These are phyloP conservation scores for Phrynosoma blainvillii DNA, from an alignment of 2,113 vertebrate species.

Conservation along the genomic window DNA sequence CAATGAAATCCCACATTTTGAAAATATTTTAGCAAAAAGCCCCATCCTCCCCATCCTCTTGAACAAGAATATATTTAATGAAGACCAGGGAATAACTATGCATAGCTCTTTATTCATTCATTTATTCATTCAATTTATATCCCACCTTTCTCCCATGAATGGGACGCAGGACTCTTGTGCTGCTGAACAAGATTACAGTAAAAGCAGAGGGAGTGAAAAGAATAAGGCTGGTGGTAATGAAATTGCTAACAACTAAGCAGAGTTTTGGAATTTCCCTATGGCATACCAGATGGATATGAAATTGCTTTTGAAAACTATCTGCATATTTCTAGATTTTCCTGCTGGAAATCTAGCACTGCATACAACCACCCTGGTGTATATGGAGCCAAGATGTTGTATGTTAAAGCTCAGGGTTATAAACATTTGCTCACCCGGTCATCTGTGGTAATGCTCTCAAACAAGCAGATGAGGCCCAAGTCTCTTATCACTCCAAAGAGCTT, in stretches of 20 bases:
- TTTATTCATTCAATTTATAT: too few relatives aligned
- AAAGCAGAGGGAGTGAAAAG: background rate
- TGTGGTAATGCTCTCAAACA: background rate
- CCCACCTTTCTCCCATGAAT: too few relatives aligned
- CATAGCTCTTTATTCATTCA: background rate
- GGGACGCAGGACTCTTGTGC: background rate
- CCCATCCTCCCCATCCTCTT: background rate
- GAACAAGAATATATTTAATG: background rate
- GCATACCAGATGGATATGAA: constrained; percentile 18
- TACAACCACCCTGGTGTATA: constrained; percentile 26
- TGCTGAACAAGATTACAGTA: background rate
- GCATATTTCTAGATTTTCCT: background rate
- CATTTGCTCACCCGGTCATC: background rate
- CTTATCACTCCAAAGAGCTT: background rate
- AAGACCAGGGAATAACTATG: background rate
- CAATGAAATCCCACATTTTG: background rate
- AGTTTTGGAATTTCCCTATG: constrained; percentile 3
- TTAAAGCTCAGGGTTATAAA: background rate
- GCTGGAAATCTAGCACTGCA: constrained; percentile 21
- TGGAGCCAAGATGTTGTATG: background rate
- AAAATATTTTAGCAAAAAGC: background rate
- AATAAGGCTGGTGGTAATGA: background rate
- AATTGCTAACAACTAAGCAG: background rate
- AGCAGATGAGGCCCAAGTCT: background rate
- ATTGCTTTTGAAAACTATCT: constrained; percentile 34